Evolutionary conservation across 2,888 invertebrate genomes (phyloP).

Genomic region (Horisme vitalbata): DNA sequence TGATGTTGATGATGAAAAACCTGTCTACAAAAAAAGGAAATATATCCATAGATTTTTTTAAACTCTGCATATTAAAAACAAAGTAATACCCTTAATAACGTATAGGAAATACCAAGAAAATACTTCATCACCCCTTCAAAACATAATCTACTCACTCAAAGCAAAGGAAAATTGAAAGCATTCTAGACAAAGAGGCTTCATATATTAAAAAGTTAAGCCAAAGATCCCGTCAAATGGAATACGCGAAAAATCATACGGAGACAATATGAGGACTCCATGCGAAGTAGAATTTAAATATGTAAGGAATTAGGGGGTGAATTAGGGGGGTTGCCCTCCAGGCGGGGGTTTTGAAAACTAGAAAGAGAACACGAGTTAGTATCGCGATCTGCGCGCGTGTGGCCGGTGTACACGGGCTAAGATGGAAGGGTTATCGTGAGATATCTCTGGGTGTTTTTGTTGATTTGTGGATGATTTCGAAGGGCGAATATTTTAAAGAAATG

Average conservation of each 20-base stretch:
- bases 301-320: constrained; percentile 78
- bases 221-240: constrained; percentile 42
- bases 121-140: constrained; percentile 2
- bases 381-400: constrained; percentile 63
- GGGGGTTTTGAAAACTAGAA: constrained; percentile 81
- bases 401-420: constrained; percentile 37
- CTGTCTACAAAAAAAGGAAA: too few species aligned
- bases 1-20: too few species aligned
- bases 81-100: too few species aligned
- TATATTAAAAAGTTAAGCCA: constrained; percentile 36
- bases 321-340: constrained; percentile 35
- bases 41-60: too few species aligned
- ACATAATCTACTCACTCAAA: constrained; percentile 4
- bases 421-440: constrained; percentile 56
- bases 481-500: too few species aligned
- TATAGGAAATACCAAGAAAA: neutral
- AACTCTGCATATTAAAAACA: too few species aligned
- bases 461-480: too few species aligned
- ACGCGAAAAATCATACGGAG: constrained; percentile 67
- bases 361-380: constrained; percentile 82
- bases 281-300: constrained; percentile 83
- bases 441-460: constrained; percentile 11
- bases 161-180: constrained; percentile 18
- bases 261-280: constrained; percentile 76
- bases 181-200: constrained; percentile 17